Evolutionary conservation across 2,888 invertebrate genomes (phyloP).

Genomic region (Cordylochernes scorpioides): DNA sequence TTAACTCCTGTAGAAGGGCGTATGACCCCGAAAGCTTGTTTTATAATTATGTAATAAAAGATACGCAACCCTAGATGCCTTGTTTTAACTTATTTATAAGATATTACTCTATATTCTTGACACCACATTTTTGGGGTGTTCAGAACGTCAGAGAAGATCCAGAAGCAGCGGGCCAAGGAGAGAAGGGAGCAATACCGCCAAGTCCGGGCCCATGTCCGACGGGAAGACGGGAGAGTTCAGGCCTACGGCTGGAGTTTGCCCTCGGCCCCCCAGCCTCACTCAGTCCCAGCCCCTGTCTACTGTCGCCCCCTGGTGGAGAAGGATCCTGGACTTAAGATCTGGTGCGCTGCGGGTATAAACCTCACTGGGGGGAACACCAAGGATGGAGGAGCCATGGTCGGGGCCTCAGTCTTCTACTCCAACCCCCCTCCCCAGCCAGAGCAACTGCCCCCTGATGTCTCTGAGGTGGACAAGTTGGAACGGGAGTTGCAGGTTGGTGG

Average conservation of each 20-base stretch:
- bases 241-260: constrained; percentile 77
- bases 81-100: too few relatives aligned
- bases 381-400: constrained; percentile 69
- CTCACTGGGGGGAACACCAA: constrained; percentile 67
- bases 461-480: constrained; percentile 35
- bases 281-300: constrained; percentile 63
- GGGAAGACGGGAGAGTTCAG: constrained; percentile 80
- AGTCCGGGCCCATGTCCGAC: constrained; percentile 69
- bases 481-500: constrained; percentile 31
- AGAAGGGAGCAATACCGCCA: constrained; percentile 59
- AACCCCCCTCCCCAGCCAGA: constrained; percentile 18
- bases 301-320: constrained; percentile 79
- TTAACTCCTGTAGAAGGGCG: too few relatives aligned
- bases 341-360: constrained; percentile 90
- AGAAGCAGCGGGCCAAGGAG: constrained; percentile 45
- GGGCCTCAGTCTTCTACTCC: constrained; percentile 71
- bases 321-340: constrained; percentile 64
- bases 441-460: too few relatives aligned
- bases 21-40: too few relatives aligned
- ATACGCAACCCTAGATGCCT: too few relatives aligned
- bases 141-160: constrained; percentile 17
- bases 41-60: too few relatives aligned
- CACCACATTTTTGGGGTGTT: too few relatives aligned
- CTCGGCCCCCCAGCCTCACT: constrained; percentile 27
- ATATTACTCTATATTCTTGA: too few relatives aligned